A percentile compares a stretch with the other conserved stretches of the same genome.
These are phyloP conservation scores for Solen grandis DNA, from an alignment of 1,140 invertebrate genomes.

Conservation along the genomic window DNA sequence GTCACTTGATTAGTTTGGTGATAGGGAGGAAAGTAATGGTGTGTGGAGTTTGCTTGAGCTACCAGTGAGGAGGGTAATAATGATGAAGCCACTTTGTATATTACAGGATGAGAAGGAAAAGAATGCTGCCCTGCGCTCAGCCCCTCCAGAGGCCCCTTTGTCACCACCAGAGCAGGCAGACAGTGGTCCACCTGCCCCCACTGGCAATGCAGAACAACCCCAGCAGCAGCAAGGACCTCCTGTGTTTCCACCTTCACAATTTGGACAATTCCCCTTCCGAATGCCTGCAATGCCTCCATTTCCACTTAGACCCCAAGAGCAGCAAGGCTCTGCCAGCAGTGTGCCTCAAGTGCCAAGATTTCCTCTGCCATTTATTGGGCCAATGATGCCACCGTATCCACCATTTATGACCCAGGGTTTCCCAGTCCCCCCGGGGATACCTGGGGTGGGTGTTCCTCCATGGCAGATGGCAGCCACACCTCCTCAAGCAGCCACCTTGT, in stretches of 20 bases:
- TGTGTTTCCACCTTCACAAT: not conserved
- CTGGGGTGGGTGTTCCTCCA: not conserved
- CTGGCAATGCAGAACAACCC: no score
- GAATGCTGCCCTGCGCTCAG: conserved; percentile 39
- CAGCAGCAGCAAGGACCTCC: not conserved
- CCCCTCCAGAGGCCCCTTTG: not conserved
- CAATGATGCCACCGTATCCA: conserved; percentile 32
- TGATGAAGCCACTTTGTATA: not conserved
- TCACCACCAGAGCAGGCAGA: not conserved
- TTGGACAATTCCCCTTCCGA: conserved; percentile 42
- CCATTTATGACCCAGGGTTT: conserved; percentile 24
- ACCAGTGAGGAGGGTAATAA: not conserved
- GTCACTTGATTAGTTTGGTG: no score
- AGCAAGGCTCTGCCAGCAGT: not conserved
- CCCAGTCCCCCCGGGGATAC: no score
- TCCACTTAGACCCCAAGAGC: not conserved
- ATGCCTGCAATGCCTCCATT: conserved; percentile 33
- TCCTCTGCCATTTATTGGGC: conserved; percentile 49
- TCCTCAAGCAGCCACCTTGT: no score
- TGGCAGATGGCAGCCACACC: no score
- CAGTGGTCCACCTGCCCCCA: conserved; percentile 7
- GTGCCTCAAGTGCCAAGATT: conserved; percentile 41
- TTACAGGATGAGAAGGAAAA: conserved; percentile 57
- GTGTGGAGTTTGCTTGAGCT: no score
- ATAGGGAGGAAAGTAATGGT: no score